Evolutionary conservation across 2,888 invertebrate species (phyloP).

Genomic region (Chymomyza amoena): DNA sequence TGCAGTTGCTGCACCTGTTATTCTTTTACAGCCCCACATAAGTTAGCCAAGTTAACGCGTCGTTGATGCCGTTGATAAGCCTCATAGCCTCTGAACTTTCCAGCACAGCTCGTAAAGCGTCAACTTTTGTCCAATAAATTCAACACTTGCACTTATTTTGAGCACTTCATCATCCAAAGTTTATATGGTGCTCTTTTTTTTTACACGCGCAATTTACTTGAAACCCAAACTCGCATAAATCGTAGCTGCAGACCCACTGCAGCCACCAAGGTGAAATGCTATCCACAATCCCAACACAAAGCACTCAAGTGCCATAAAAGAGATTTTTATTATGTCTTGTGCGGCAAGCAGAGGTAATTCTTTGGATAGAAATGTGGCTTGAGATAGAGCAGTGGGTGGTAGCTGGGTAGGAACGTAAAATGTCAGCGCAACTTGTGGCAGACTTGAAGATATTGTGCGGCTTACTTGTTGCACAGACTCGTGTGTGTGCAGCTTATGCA

Average conservation of each 20-base stretch:
- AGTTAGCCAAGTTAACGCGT: conserved; percentile 36
- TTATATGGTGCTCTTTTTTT: conserved; percentile 35
- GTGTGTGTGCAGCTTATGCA: conserved; percentile 60
- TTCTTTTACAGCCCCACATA: conserved; percentile 42
- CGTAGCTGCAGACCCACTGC: conserved; percentile 37
- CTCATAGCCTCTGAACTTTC: conserved; percentile 14
- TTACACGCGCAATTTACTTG: conserved; percentile 74
- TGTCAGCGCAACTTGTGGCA: conserved; percentile 1
- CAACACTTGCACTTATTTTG: conserved; percentile 67
- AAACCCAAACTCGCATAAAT: conserved; percentile 67
- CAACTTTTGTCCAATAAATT: conserved; percentile 70
- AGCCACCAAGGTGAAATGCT: conserved; percentile 60
- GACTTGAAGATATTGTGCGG: conserved; percentile 8
- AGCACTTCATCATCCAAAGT: conserved; percentile 67
- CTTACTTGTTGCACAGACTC: conserved; percentile 45
- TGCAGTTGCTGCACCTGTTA: conserved; percentile 58
- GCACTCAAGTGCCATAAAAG: conserved; percentile 74
- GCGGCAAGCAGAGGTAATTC: conserved; percentile 49
- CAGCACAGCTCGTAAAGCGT: conserved; percentile 66
- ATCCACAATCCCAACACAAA: conserved; percentile 72
- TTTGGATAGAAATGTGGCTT: neutral
- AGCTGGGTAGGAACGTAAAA: neutral
- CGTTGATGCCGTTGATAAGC: conserved; percentile 56
- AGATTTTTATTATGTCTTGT: conserved; percentile 73
- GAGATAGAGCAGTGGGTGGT: neutral